These are phyloP conservation scores for Agrochola lychnidis DNA, from an alignment of 2,888 invertebrate species.

Conservation along the genomic window DNA sequence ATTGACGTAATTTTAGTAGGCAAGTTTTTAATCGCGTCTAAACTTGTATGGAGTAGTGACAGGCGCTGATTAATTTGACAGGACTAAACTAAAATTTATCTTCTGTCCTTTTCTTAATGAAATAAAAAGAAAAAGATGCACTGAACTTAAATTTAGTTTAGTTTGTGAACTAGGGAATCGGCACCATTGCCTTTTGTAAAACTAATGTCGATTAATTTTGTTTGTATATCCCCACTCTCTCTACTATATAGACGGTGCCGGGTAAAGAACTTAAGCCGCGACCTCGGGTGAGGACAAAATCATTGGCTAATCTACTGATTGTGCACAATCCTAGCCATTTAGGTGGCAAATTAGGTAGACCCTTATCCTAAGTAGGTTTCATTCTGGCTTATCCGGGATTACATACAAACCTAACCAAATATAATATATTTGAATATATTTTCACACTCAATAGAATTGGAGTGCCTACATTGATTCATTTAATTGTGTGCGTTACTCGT, in stretches of 20 bases:
- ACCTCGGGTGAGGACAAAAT: slow-evolving; percentile 41
- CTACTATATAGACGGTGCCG: slow-evolving; percentile 18
- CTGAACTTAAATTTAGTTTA: too few species aligned
- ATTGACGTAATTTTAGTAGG: too few species aligned
- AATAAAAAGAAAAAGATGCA: too few species aligned
- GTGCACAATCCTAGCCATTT: slow-evolving; percentile 55
- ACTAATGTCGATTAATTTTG: slow-evolving; percentile 28
- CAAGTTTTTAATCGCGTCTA: too few species aligned
- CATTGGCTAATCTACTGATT: slow-evolving; percentile 54
- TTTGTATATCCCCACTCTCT: slow-evolving; percentile 33
- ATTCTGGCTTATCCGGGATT: slow-evolving; percentile 54
- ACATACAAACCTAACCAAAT: slow-evolving; percentile 43
- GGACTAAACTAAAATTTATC: too few species aligned
- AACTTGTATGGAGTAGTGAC: too few species aligned
- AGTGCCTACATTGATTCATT: slow-evolving; percentile 5
- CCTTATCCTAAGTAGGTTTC: slow-evolving; percentile 53
- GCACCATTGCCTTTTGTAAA: slow-evolving; percentile 5
- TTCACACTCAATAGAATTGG: slow-evolving; percentile 30
- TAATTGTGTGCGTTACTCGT: not conserved
- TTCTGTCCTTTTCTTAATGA: too few species aligned
- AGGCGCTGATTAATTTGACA: too few species aligned
- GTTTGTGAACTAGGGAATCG: too few species aligned
- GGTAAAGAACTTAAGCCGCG: slow-evolving; percentile 42
- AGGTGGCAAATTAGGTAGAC: slow-evolving; percentile 56
- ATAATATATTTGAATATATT: slow-evolving; percentile 49